These are phyloP conservation scores for Liopterus haemorrhoidalis DNA, from an alignment of 2,888 invertebrate species.

Conservation along the genomic window DNA sequence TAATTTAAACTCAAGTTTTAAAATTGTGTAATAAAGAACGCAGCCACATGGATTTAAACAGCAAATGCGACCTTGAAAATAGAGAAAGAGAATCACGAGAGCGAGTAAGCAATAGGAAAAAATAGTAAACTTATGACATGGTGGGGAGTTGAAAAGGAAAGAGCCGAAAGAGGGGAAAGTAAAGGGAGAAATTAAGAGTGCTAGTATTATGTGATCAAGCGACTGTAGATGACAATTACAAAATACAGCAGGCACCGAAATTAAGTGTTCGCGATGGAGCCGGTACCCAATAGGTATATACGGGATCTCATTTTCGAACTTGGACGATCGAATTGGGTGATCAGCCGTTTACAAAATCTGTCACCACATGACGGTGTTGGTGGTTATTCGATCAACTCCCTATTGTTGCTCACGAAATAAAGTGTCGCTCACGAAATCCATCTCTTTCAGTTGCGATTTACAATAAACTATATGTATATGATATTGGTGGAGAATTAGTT, in stretches of 20 bases:
- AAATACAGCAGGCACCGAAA: conserved; percentile 8
- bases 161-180: conserved; percentile 45
- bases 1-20: too few species aligned
- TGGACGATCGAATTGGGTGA: too few species aligned
- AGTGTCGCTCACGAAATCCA: too few species aligned
- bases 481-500: too few species aligned
- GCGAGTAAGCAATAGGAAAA: conserved; percentile 44
- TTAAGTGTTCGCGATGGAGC: conserved; percentile 21
- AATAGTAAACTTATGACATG: conserved; percentile 37
- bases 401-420: too few species aligned
- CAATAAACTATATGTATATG: too few species aligned
- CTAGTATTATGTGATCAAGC: conserved; percentile 44
- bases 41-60: conserved; percentile 31
- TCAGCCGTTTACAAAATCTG: too few species aligned
- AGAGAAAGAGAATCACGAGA: conserved; percentile 43
- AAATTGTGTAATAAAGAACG: conserved; percentile 12
- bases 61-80: conserved; percentile 45
- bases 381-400: not conserved
- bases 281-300: conserved; percentile 22
- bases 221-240: conserved; percentile 35
- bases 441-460: too few species aligned
- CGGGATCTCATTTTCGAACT: too few species aligned
- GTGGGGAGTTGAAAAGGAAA: conserved; percentile 29
- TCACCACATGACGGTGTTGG: conserved; percentile 1
- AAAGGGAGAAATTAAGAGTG: conserved; percentile 48